Evolutionary conservation across 2,113 vertebrate species (phyloP), one percentile per base, ranked within the genome.

Genomic region (Chascanopsetta lugubris): DNA sequence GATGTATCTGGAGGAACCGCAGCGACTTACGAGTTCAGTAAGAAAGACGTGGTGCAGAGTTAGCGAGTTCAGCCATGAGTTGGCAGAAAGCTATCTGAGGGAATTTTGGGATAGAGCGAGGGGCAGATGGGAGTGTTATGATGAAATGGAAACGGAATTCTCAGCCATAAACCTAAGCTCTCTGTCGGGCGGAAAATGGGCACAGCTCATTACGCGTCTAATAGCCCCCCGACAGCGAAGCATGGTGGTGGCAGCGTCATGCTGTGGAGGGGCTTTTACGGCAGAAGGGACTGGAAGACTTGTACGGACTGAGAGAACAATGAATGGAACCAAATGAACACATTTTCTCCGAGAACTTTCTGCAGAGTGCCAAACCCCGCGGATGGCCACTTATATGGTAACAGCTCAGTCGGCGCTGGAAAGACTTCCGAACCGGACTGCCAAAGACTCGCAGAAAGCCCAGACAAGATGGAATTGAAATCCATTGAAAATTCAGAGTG

Each of bases 191-290:
- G 5, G 79, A 80, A 80, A 82, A 40, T 58, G 66, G 66, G 68
- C 85, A 80, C 78, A 87, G 87, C 76, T 88, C 78, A 88, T 86
- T 85, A 87, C 62, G 63, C 66, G 1, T 62, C 76, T 85, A 85
- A 88, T 82, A 75, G 82, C 66, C 73, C 74, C 72, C 84, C 79
- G 51, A 59, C 64, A 2, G 77, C 18, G 81, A 77, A 69, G 79
- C 79, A 76, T 61, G 75, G 79, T 27, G 69, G 81, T 64, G 67
- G 80, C 56, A 66, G 61, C 49, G 36, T 75, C 84, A 70, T 68
- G 79, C 77, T 83, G 80, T 51, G 68, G 64, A 55, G 38, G n/a
- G 49, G 66, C 45, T 68, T 77, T 72, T 61, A n/a, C 54, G 71
- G 59, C 76, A 78, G 66, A 79, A 85, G 83, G 72, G 40, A 70